Percentiles rank a stretch among this genome's conserved stretches.
Evolutionary conservation across 2,797 vertebrate species (phyloP).

Genomic region (Diplodus puntazzo): DNA sequence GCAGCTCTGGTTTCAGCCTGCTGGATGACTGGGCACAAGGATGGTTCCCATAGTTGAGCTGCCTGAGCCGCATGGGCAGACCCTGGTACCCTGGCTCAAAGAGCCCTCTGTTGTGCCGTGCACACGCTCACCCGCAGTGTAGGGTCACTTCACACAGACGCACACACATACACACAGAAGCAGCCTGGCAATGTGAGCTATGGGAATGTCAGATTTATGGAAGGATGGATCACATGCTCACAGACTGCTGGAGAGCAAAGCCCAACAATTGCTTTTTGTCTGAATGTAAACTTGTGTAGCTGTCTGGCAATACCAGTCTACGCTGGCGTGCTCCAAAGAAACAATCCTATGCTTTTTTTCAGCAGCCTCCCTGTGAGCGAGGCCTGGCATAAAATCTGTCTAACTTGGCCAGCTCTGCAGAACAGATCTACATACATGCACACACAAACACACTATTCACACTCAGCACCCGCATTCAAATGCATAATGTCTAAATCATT

Average conservation of each 20-base stretch:
- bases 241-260: slow-evolving; percentile 71
- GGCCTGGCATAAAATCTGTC: slow-evolving; percentile 49
- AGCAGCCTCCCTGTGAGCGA: slow-evolving; percentile 34
- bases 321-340: slow-evolving; percentile 48
- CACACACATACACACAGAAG: slow-evolving; percentile 37
- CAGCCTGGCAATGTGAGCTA: slow-evolving; percentile 75
- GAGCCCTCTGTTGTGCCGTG: slow-evolving; percentile 81
- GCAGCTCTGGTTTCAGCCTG: slow-evolving; percentile 78
- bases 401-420: slow-evolving; percentile 40
- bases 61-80: slow-evolving; percentile 72
- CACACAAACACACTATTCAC: slow-evolving; percentile 19
- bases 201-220: slow-evolving; percentile 81
- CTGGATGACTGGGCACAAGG: slow-evolving; percentile 69
- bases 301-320: slow-evolving; percentile 83
- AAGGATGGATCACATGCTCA: slow-evolving; percentile 83
- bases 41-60: slow-evolving; percentile 84
- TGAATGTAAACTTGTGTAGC: slow-evolving; percentile 80
- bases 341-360: slow-evolving; percentile 56
- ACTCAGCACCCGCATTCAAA: slow-evolving; percentile 29
- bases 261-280: slow-evolving; percentile 88
- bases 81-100: slow-evolving; percentile 78
- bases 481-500: slow-evolving; percentile 37
- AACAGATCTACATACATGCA: slow-evolving; percentile 30
- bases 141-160: slow-evolving; percentile 45
- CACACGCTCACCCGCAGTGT: slow-evolving; percentile 44